A percentile compares a stretch with the other conserved stretches of the same genome.
Conservation (phyloP, 2,113 vertebrate species). For the Panurus biarmicus region DNA sequence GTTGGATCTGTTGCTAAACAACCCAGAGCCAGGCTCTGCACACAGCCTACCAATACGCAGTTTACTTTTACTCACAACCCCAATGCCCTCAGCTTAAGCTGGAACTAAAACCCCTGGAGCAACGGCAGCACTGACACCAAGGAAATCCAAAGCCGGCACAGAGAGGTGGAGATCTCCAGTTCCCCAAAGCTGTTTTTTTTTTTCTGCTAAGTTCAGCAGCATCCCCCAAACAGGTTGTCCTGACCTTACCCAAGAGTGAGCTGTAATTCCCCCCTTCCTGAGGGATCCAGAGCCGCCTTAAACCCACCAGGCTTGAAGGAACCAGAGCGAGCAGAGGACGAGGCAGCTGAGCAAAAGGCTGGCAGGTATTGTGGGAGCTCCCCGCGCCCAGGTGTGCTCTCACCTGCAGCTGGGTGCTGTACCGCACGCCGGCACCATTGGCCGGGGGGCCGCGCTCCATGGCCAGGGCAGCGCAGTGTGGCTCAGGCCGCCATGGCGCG, state of each 20-base stretch:
- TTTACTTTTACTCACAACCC: neutral
- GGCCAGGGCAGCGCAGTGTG: neutral
- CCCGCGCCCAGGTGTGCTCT: neutral
- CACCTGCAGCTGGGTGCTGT: conserved; percentile 37
- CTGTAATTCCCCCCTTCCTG: fast-evolving
- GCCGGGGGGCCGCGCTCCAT: neutral
- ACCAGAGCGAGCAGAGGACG: neutral
- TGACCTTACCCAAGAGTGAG: fast-evolving
- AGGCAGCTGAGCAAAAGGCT: fast-evolving
- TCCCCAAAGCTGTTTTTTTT: neutral
- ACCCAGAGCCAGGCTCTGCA: neutral
- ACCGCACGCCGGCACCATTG: neutral
- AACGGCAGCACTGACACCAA: fast-evolving
- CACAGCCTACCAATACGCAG: fast-evolving
- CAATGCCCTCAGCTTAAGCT: neutral
- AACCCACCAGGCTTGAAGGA: neutral
- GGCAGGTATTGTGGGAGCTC: fast-evolving
- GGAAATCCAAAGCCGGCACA: fast-evolving
- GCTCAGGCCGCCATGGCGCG: neutral
- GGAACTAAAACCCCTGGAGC: neutral
- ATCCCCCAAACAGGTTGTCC: neutral
- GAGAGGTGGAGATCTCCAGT: neutral
- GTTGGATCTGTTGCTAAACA: neutral
- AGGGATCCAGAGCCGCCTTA: neutral
- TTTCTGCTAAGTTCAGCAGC: neutral